A percentile compares a stretch with the other conserved stretches of the same genome.
Evolutionary conservation across 2,113 vertebrate species (phyloP).

Genomic region (Synchiropus splendidus): DNA sequence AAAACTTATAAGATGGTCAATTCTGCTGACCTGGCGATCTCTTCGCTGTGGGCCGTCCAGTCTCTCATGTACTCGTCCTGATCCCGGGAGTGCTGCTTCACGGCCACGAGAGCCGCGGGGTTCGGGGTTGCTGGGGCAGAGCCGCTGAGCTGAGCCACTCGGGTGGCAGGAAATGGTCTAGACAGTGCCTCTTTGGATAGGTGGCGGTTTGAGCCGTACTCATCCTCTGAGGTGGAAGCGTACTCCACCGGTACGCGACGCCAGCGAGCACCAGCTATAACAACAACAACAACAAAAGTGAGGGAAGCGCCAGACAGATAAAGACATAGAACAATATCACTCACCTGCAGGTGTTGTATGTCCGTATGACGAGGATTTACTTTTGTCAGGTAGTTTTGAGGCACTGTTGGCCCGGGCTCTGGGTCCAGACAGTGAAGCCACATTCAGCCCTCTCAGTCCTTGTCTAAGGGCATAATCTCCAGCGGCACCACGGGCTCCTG

Average conservation of each 20-base stretch:
- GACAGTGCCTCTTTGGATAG: constrained; percentile 78
- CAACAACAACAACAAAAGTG: neutral
- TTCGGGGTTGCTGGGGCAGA: constrained; percentile 63
- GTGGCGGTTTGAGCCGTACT: constrained; percentile 95
- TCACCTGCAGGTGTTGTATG: constrained; percentile 81
- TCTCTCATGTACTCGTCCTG: constrained; percentile 96
- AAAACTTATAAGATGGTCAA: neutral
- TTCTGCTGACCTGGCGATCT: constrained; percentile 81
- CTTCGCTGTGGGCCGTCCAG: constrained; percentile 95
- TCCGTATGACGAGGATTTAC: constrained; percentile 69
- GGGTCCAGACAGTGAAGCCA: constrained; percentile 66
- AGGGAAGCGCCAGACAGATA: neutral
- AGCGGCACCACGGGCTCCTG: constrained; percentile 50
- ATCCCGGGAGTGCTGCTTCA: constrained; percentile 84
- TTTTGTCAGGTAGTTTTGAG: constrained; percentile 89
- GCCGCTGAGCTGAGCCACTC: constrained; percentile 77
- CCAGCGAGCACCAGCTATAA: constrained; percentile 75
- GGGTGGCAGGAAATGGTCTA: constrained; percentile 77
- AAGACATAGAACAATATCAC: constrained; percentile 14
- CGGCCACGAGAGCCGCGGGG: constrained; percentile 55
- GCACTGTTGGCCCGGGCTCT: constrained; percentile 91
- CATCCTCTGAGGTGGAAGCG: constrained; percentile 96
- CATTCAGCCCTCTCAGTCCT: constrained; percentile 66
- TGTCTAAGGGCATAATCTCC: constrained; percentile 76
- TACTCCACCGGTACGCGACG: constrained; percentile 92